Conservation (phyloP, 2,888 invertebrate species). For the Octodonta nipae region DNA sequence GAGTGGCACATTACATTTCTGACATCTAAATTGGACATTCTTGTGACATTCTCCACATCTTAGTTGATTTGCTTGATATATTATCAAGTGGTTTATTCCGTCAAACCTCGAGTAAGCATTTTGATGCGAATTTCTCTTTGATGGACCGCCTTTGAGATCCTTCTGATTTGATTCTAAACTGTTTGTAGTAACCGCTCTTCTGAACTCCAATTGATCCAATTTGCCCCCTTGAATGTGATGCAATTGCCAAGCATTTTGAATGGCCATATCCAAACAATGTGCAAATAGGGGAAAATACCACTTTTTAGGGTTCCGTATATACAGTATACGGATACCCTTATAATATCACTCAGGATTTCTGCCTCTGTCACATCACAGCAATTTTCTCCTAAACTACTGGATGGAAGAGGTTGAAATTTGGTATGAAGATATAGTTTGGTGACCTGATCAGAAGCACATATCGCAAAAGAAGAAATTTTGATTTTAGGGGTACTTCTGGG, state of each 20-base stretch:
- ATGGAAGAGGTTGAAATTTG: too few relatives aligned
- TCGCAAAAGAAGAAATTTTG: too few relatives aligned
- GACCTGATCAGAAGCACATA: too few relatives aligned
- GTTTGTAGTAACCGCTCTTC: not conserved
- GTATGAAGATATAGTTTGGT: too few relatives aligned
- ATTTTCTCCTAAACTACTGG: too few relatives aligned
- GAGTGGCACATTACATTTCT: constrained; percentile 4
- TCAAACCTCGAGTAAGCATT: not conserved
- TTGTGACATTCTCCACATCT: constrained; percentile 5
- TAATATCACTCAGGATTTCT: too few relatives aligned
- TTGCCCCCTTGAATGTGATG: not conserved
- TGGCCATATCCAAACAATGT: not conserved
- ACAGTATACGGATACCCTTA: too few relatives aligned
- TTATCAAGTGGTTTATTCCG: constrained; percentile 2
- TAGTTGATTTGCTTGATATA: constrained; percentile 3
- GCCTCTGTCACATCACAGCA: too few relatives aligned
- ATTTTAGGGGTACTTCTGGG: too few relatives aligned
- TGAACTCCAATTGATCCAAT: constrained; percentile 1
- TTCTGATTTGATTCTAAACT: not conserved
- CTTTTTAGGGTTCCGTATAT: too few relatives aligned
- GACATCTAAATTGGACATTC: constrained; percentile 3
- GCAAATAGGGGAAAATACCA: not conserved
- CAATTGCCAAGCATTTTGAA: not conserved
- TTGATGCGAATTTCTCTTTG: not conserved
- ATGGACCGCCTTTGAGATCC: not conserved